Percentiles rank a stretch among this genome's conserved stretches.
phyloP scores from a whole-genome alignment of 1,140 invertebrate genomes.

The Drosophila albomicans region DNA sequence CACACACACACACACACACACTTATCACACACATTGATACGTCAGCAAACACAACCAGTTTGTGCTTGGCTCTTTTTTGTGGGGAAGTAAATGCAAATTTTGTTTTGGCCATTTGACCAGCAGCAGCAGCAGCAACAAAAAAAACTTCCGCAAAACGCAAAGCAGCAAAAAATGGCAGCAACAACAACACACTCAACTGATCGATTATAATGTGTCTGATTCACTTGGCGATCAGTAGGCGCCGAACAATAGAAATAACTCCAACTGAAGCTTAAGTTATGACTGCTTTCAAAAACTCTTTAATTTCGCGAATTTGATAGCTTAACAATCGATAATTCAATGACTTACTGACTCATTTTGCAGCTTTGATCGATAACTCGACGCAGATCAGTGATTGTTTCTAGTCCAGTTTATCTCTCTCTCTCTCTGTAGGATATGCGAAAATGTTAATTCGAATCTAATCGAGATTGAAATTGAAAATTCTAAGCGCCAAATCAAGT shows the following conservation, averaged over 20 bases:
- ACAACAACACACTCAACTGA: background rate
- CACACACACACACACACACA: background rate
- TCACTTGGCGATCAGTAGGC: background rate
- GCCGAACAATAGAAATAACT: background rate
- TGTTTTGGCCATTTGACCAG: conserved; percentile 52
- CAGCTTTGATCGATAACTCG: too few species aligned
- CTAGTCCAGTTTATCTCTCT: background rate
- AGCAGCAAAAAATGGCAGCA: background rate
- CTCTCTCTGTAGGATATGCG: conserved; percentile 2
- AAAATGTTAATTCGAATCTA: conserved; percentile 28
- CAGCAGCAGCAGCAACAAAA: conserved; percentile 2
- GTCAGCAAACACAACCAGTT: conserved; percentile 16
- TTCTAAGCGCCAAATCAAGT: conserved; percentile 51
- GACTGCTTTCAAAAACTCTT: too few species aligned
- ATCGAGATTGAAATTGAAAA: conserved; percentile 42
- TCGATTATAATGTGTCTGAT: background rate
- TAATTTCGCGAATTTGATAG: too few species aligned
- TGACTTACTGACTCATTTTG: too few species aligned
- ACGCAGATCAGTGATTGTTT: too few species aligned
- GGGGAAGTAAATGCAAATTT: conserved; percentile 80
- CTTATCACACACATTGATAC: too few species aligned
- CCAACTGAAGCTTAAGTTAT: too few species aligned
- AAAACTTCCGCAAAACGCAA: conserved; percentile 68
- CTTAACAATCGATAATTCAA: too few species aligned
- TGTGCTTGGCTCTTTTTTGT: conserved; percentile 1